These are phyloP conservation scores for Apeltes quadracus DNA, from an alignment of 2,113 vertebrate genomes.

Conservation along the genomic window DNA sequence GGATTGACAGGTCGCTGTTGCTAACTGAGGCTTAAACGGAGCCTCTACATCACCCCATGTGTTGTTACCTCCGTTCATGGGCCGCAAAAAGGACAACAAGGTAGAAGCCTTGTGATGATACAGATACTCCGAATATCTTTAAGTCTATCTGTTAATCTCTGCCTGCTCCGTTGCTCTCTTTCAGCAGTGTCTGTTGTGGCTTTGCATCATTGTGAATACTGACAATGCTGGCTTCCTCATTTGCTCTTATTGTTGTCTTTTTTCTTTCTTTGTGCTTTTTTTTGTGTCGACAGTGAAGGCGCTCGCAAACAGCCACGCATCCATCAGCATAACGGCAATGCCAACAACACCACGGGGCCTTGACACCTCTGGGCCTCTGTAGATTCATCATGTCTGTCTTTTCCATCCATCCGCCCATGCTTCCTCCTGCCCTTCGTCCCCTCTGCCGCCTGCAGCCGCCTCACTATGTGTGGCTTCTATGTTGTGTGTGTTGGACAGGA, in stretches of 20 bases:
- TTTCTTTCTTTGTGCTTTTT: constrained; percentile 63
- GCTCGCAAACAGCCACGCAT: constrained; percentile 76
- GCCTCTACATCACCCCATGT: no score
- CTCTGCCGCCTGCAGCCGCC: constrained; percentile 28
- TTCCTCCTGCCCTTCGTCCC: constrained; percentile 39
- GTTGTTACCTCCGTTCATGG: no score
- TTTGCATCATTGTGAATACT: constrained; percentile 53
- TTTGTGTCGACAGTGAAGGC: constrained; percentile 80
- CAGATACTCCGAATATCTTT: constrained; percentile 13
- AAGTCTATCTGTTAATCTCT: constrained; percentile 16
- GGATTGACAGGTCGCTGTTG: no score
- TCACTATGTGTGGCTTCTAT: constrained; percentile 38
- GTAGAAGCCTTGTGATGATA: constrained; percentile 1
- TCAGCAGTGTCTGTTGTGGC: constrained; percentile 35
- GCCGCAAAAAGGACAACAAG: no score
- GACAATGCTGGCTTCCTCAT: constrained; percentile 63
- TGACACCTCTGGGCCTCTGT: constrained; percentile 59
- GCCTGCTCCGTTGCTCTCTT: constrained; percentile 4
- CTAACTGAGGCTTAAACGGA: no score
- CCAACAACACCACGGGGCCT: constrained; percentile 61
- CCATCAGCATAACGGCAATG: constrained; percentile 63
- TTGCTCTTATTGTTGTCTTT: constrained; percentile 62
- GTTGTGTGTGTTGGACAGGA: constrained; percentile 22
- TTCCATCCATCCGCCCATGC: constrained; percentile 51
- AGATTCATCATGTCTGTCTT: constrained; percentile 61